Evolutionary conservation across 2,797 vertebrate genomes (phyloP).

Genomic region (Chaetophractus vellerosus): DNA sequence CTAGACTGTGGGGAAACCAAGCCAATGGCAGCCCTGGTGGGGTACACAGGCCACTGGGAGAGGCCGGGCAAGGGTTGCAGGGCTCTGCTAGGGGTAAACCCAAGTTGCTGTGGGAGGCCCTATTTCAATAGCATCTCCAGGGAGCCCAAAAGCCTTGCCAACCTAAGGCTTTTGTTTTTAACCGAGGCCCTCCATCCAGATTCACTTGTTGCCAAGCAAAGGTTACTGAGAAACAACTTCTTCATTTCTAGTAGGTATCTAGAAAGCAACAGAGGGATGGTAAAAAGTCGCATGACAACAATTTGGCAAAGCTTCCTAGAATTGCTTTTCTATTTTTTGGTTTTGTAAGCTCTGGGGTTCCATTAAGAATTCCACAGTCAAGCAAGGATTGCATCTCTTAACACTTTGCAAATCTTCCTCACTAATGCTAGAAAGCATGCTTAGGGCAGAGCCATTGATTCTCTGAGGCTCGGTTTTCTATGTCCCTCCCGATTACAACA

Average conservation of each 20-base stretch:
- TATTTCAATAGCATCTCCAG: not conserved
- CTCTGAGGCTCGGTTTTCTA: conserved; percentile 54
- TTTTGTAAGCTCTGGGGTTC: conserved; percentile 38
- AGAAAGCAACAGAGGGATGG: not conserved
- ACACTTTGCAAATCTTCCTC: conserved; percentile 57
- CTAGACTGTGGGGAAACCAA: fast-evolving
- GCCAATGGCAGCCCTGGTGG: not conserved
- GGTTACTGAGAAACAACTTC: not conserved
- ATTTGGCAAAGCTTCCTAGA: conserved; percentile 55
- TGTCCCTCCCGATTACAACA: conserved; percentile 9
- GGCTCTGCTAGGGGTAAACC: not conserved
- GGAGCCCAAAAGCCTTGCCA: not conserved
- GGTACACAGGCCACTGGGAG: not conserved
- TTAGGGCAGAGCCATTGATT: not conserved
- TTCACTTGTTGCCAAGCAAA: not conserved
- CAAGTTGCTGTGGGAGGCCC: fast-evolving
- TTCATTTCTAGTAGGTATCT: conserved; percentile 34
- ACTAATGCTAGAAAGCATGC: conserved; percentile 31
- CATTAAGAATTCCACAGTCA: conserved; percentile 4
- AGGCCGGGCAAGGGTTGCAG: fast-evolving
- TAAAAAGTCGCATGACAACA: not conserved
- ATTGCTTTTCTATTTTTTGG: conserved; percentile 5
- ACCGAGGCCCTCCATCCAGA: not conserved
- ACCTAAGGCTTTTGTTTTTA: not conserved
- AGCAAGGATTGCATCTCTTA: conserved; percentile 50